Conservation (phyloP, 2,888 invertebrate genomes). For the Hirtodrosophila histrioides region DNA sequence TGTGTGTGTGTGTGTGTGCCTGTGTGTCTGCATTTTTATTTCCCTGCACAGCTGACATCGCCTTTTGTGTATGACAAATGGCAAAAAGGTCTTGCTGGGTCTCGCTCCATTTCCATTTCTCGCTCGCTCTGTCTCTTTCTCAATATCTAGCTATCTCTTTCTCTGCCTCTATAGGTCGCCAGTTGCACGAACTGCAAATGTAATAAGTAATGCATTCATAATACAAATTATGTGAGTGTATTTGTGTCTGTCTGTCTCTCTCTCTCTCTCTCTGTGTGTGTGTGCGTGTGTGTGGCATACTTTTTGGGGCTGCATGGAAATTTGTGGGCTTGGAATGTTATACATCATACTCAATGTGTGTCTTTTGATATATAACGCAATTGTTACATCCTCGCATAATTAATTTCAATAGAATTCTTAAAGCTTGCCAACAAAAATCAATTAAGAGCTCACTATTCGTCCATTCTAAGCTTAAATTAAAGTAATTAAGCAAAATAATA, state of each 20-base stretch:
- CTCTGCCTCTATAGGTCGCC: slow-evolving; percentile 20
- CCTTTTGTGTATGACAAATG: slow-evolving; percentile 63
- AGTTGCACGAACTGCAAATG: slow-evolving; percentile 40
- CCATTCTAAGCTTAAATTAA: no score
- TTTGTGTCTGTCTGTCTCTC: slow-evolving; percentile 3
- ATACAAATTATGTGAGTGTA: slow-evolving; percentile 37
- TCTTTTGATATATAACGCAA: no score
- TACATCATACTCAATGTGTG: slow-evolving; percentile 39
- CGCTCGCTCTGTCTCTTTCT: background rate
- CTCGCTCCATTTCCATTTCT: background rate
- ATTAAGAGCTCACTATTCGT: no score
- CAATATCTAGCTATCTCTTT: background rate
- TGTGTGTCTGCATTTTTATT: slow-evolving; percentile 46
- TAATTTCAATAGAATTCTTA: no score
- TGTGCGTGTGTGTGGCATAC: slow-evolving; percentile 40
- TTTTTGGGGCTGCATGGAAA: slow-evolving; percentile 48
- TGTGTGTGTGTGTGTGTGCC: background rate
- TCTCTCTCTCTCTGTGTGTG: no score
- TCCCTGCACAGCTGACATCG: slow-evolving; percentile 52
- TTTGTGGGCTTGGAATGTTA: slow-evolving; percentile 43
- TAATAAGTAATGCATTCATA: slow-evolving; percentile 62
- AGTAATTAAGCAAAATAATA: no score
- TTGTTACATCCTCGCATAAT: no score
- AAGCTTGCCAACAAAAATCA: no score
- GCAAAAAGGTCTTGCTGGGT: slow-evolving; percentile 40